Conservation (phyloP, 2,888 invertebrate species). For the Minunthozetes semirufus region DNA sequence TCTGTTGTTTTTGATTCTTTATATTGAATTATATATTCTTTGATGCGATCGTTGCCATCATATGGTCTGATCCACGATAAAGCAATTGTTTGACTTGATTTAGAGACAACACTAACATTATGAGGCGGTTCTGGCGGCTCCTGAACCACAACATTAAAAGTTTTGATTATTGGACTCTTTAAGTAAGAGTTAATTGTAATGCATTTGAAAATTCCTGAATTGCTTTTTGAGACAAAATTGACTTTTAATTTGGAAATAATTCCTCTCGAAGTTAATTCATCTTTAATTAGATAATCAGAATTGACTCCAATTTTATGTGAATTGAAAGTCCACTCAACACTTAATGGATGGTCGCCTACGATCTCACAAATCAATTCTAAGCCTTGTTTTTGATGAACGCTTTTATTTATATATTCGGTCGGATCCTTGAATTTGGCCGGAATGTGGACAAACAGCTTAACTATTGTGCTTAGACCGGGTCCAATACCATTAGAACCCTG, state of each 20-base stretch:
- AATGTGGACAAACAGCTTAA: slow-evolving; percentile 68
- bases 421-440: slow-evolving; percentile 9
- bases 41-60: slow-evolving; percentile 49
- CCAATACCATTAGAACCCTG: slow-evolving; percentile 95
- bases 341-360: slow-evolving; percentile 25
- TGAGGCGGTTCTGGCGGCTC: slow-evolving; percentile 49
- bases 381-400: background rate
- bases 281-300: slow-evolving; percentile 13
- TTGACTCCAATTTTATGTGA: background rate
- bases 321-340: slow-evolving; percentile 23
- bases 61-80: slow-evolving; percentile 48
- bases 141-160: slow-evolving; percentile 80
- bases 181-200: slow-evolving; percentile 67
- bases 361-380: background rate
- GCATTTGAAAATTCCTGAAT: slow-evolving; percentile 55
- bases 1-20: slow-evolving; percentile 18
- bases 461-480: slow-evolving; percentile 86
- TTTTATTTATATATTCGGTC: background rate
- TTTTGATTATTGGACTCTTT: slow-evolving; percentile 76
- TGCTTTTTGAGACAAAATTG: slow-evolving; percentile 43
- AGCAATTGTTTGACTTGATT: slow-evolving; percentile 45
- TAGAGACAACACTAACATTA: slow-evolving; percentile 45
- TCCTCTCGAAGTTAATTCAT: slow-evolving; percentile 9
- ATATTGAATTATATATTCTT: slow-evolving; percentile 47
- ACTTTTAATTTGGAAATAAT: slow-evolving; percentile 11